Base-by-base conservation (phyloP, 2,888 invertebrate species). In the Volucella bombylans region DNA sequence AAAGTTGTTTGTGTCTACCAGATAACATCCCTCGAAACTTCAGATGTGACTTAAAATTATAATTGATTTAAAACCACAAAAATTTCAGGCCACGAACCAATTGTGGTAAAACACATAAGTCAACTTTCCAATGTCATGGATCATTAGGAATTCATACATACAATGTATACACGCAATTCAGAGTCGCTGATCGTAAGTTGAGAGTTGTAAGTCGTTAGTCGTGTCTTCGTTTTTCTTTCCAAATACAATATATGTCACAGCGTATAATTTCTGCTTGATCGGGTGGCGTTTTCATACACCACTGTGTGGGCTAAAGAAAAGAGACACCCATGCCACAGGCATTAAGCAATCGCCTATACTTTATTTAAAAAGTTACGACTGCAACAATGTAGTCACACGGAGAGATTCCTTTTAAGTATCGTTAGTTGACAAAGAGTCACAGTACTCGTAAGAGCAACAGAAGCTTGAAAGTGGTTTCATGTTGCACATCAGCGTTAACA, bases 41-140 rank as follows among this genome's bases (percentile, higher is more conserved):
- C 8, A n/a, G 9, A n/a, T n/a, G 23, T 45, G 23, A 61, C 47
- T 61, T 47, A 1, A 61, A 41, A 43, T 59, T 45, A 59, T 43
- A 45, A 49, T 39, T 64, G 31, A 6, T 6, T 10, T 2, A 14
- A 68, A 54, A 55, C 31, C 23, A 14, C 43, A 43, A 12, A 45
- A 55, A 15, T 43, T 12, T 15, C 14, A 11, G 15, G 50, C 50
- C 39, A 59, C 43, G 52, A 57, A 72, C 45, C 11, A 12, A n/a
- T n/a, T 38, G 8, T 12, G 23, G 31, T 38, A 1, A 65, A 50
- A 18, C 39, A 9, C n/a, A 50, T 38, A 50, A 67, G 67, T 31
- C 18, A 68, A 67, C 61, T 68, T 67, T 59, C 67, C 45, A 76
- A 67, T 67, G 74, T 61, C 72, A 72, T 72, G 72, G 54, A 54